Conservation (phyloP, 2,888 invertebrate genomes). For the Lydus trimaculatus region DNA sequence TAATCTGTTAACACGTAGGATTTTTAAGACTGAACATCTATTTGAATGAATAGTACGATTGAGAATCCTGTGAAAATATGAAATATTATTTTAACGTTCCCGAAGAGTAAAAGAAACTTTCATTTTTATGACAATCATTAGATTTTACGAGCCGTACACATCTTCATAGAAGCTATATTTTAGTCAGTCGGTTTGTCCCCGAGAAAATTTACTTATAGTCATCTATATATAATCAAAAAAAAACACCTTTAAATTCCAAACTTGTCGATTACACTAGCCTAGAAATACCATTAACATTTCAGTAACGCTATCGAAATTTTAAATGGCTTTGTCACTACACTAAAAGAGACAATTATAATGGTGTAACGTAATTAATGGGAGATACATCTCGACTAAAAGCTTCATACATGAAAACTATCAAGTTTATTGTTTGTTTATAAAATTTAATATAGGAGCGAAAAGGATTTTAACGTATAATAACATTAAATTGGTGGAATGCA, state of each 20-base stretch:
- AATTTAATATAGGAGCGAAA: not conserved
- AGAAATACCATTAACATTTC: too few species aligned
- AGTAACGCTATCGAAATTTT: not conserved
- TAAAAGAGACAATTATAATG: not conserved
- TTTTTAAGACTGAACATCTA: conserved; percentile 36
- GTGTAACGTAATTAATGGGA: not conserved
- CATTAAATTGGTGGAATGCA: not conserved
- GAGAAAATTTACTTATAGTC: not conserved
- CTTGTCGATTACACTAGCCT: too few species aligned
- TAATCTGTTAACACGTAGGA: conserved; percentile 52
- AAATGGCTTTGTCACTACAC: not conserved
- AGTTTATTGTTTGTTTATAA: not conserved
- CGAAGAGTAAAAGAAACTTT: conserved; percentile 36
- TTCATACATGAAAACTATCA: not conserved
- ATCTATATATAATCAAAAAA: too few species aligned
- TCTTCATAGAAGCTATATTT: not conserved
- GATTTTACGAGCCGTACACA: conserved; percentile 36
- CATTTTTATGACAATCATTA: conserved; percentile 47
- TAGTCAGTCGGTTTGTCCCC: not conserved
- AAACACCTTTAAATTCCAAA: too few species aligned
- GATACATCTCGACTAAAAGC: not conserved
- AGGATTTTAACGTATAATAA: not conserved
- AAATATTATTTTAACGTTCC: conserved; percentile 47
- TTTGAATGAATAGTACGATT: conserved; percentile 9
- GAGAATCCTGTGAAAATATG: conserved; percentile 33